A percentile compares a stretch with the other conserved stretches of the same genome.
Conservation (phyloP, 1,140 invertebrate species). For the Drosophila carrolli region DNA sequence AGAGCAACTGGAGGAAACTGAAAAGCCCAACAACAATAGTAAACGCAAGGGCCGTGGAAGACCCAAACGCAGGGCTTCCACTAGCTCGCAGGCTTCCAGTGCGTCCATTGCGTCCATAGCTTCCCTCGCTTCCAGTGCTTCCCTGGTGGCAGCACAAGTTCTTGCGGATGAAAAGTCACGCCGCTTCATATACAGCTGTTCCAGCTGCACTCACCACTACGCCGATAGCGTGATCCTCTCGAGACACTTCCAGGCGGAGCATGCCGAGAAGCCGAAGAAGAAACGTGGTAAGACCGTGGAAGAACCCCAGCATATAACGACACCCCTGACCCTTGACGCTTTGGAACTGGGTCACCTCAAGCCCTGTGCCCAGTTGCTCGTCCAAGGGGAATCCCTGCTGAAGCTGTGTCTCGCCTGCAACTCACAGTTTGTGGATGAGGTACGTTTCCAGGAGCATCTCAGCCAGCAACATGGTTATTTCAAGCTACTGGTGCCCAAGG, state of each 20-base stretch:
- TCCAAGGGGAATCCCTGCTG: conserved; percentile 31
- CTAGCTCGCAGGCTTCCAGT: conserved; percentile 43
- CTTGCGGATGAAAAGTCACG: conserved; percentile 63
- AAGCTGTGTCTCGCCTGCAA: conserved; percentile 67
- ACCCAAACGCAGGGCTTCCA: conserved; percentile 44
- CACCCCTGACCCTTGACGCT: conserved; percentile 29
- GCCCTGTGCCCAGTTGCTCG: conserved; percentile 55
- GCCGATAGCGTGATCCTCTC: conserved; percentile 50
- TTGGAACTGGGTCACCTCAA: conserved; percentile 37
- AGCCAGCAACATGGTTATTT: conserved; percentile 67
- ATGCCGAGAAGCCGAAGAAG: conserved; percentile 34
- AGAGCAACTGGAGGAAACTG: conserved; percentile 19
- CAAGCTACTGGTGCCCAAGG: conserved; percentile 61
- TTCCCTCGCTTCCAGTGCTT: conserved; percentile 21
- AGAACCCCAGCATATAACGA: conserved; percentile 5
- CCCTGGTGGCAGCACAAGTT: conserved; percentile 54
- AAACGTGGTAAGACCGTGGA: conserved; percentile 22
- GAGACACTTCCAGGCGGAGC: conserved; percentile 61
- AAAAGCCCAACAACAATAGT: not conserved
- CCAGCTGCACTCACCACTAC: conserved; percentile 62
- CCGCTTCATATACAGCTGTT: conserved; percentile 66
- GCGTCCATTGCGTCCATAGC: conserved; percentile 22
- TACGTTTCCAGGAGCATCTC: conserved; percentile 61
- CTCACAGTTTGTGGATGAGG: conserved; percentile 61
- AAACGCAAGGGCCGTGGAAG: conserved; percentile 29